A percentile compares a stretch with the other conserved stretches of the same genome.
These are phyloP conservation scores for Coryphaenoides rupestris DNA, from an alignment of 2,113 vertebrate species.

Conservation along the genomic window DNA sequence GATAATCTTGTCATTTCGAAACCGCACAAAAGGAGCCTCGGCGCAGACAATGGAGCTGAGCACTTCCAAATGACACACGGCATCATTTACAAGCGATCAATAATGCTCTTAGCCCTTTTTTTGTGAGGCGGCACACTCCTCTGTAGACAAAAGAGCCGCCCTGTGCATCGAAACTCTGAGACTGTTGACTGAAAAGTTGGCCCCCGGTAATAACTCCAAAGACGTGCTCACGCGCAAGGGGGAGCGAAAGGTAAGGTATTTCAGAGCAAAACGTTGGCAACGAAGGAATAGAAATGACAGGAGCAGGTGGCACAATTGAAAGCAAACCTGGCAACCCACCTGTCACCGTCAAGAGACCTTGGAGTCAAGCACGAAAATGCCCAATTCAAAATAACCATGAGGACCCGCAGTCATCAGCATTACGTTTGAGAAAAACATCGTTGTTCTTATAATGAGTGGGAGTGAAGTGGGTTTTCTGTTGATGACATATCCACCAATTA, in stretches of 20 bases:
- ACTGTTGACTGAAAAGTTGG: not conserved
- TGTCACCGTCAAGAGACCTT: too few species aligned
- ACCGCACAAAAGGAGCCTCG: not conserved
- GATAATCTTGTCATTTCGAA: not conserved
- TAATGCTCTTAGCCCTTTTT: slow-evolving; percentile 10
- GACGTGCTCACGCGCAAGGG: not conserved
- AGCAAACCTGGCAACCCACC: not conserved
- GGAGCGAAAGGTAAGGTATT: too few species aligned
- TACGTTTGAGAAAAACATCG: not conserved
- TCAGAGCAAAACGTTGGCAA: too few species aligned
- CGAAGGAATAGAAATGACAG: too few species aligned
- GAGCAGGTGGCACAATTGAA: too few species aligned
- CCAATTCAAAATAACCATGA: too few species aligned
- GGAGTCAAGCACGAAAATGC: too few species aligned
- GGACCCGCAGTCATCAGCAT: too few species aligned
- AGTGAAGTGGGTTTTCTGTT: too few species aligned
- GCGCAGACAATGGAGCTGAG: slow-evolving; percentile 1
- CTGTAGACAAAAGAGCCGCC: not conserved
- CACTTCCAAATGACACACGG: slow-evolving; percentile 2
- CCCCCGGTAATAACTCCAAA: not conserved
- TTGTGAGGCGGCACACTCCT: not conserved
- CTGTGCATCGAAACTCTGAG: not conserved
- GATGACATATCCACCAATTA: too few species aligned
- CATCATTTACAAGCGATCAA: not conserved
- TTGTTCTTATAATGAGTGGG: too few species aligned